Base-by-base conservation (phyloP, 2,888 invertebrate genomes). In the Parnassius orleans region DNA sequence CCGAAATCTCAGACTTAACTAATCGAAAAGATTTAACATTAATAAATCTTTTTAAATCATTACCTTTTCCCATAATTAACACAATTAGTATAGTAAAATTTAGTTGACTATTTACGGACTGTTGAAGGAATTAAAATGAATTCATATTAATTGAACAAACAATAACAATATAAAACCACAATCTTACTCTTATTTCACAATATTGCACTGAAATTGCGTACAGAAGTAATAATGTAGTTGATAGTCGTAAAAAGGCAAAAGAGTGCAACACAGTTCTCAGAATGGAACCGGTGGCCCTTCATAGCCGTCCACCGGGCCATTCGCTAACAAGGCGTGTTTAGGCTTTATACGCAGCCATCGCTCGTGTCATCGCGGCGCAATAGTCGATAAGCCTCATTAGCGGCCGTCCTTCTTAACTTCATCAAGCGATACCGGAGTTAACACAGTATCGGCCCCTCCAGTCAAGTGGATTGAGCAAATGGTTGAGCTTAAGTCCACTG, bases 321-420 rank as follows among this genome's bases (percentile, higher is more conserved):
- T 64, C 73, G 70, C 80, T 85, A 84, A 85, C 86, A 86, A 85
- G 72, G 72, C 73, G 75, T 76, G 77, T 77, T 73, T 68, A 57
- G 66, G 65, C 65, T 69, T 68, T 71, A 73, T 74, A 83, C 80
- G 81, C 81, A 81, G 80, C 74, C 85, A 88, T 88, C 87, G 79
- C 70, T 72, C 74, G 80, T 84, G 87, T 88, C 88, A 89, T 89
- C 87, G 80, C 75, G 64, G 68, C 72, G 66, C 65, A 66, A 68
- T 57, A 69, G 65, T 69, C 77, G 88, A 89, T 89, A 88, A 87
- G 80, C 79, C 88, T 89, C 89, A 89, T 90, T 88, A 90, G 87
- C 69, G 79, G 75, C 74, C 75, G 77, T 73, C 56, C 75, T 76
- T 76, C 78, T 84, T 81, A 81, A 80, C 86, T 85, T 83, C 86